Evolutionary conservation across 1,140 invertebrate genomes (phyloP), one percentile per base, ranked within the genome.

Genomic region (Drosophila obscura): DNA sequence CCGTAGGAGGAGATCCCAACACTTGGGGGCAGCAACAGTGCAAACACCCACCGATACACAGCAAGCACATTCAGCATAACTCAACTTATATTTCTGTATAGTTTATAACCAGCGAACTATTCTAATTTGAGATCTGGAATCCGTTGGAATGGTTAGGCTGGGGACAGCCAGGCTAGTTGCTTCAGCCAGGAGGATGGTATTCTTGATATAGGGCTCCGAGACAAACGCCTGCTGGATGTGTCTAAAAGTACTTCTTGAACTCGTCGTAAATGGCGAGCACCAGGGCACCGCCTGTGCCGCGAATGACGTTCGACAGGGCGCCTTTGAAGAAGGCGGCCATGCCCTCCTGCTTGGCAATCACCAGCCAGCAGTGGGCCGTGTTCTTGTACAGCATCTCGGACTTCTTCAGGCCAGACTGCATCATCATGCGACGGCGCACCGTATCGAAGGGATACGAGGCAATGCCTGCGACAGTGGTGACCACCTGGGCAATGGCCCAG

Each of bases 391-490:
- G 93, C 51, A 96, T 94, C 28, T 97, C 96, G 11, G 67, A 84
- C 92, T 95, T 95, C 52, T 94, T 93, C 48, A 94, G 93, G 13
- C 96, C 96, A 51, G 96, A 96, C 93, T 97, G 96, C 96, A 97
- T 97, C 96, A 98, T 98, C 96, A 97, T 97, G 83, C 97, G 94
- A 93, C 97, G 94, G 84, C 97, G 94, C 60, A 98, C 97, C 26
- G 97, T 98, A 92, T 98, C 97, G 92, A 98, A 97, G 62, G 97
- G 97, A 93, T 98, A 98, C 0, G 97, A 98, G 31, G 97, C 94
- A 81, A 98, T 95, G 71, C 97, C 97, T 55, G 97, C 94, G 35
- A 95, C 93, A 31, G 97, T 97, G 67, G 97, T 98, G 55, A 98
- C 97, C 79, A 93, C 93, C 93, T 96, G 92, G 39, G 92, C 91